These are phyloP conservation scores for Myiothlypis chrysogaster DNA, from an alignment of 2,797 vertebrate species.

Conservation along the genomic window DNA sequence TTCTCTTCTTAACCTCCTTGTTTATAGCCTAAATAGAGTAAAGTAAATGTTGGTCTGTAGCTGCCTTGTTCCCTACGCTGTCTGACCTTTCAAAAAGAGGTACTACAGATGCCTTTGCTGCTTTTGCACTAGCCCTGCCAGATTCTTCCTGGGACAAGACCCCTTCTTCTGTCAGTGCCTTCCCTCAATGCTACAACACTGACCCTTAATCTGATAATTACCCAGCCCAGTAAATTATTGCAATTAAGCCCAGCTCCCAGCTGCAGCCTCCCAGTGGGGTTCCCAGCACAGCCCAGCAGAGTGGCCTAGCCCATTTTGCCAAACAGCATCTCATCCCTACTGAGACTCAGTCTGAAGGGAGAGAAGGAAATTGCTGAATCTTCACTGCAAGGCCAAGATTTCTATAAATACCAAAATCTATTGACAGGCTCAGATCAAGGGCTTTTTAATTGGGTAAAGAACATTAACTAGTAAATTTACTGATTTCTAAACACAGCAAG, in stretches of 20 bases:
- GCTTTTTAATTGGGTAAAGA: conserved; percentile 53
- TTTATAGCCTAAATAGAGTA: neutral
- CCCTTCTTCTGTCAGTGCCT: neutral
- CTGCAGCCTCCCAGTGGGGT: neutral
- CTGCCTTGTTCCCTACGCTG: neutral
- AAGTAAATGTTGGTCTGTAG: neutral
- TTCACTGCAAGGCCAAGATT: neutral
- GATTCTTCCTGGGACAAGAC: neutral
- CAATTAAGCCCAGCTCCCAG: conserved; percentile 43
- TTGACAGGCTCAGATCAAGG: conserved; percentile 12
- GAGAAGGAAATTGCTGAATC: conserved; percentile 3
- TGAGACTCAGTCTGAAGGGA: neutral
- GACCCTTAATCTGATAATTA: conserved; percentile 23
- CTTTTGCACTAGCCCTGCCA: neutral
- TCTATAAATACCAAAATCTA: conserved; percentile 21
- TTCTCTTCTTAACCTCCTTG: neutral
- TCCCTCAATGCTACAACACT: neutral
- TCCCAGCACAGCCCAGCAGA: neutral
- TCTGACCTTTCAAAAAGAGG: neutral
- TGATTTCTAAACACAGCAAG: conserved; percentile 33
- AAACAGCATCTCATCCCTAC: neutral
- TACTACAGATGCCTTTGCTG: neutral
- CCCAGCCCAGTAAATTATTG: conserved; percentile 23
- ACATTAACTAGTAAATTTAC: conserved; percentile 49
- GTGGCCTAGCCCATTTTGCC: neutral